A percentile compares a stretch with the other conserved stretches of the same genome.
Conservation (phyloP, 2,888 invertebrate genomes). For the Dasypogon diadema region DNA sequence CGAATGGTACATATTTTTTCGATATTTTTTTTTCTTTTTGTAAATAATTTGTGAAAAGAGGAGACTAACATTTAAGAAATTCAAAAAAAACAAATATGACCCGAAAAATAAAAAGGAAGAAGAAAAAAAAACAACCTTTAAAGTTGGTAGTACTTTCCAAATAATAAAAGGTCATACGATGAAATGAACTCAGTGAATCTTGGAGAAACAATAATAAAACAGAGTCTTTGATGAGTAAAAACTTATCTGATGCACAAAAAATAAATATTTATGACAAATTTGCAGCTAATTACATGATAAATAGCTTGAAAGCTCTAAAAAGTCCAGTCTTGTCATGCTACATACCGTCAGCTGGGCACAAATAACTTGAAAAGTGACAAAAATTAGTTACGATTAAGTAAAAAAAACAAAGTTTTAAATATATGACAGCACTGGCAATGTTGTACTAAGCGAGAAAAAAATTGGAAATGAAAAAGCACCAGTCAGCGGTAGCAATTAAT, state of each 20-base stretch:
- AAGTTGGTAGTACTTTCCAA: not conserved
- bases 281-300: conserved; percentile 47
- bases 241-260: conserved; percentile 15
- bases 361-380: conserved; percentile 18
- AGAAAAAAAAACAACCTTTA: not conserved
- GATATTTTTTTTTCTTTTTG: no score
- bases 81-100: no score
- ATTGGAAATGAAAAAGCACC: conserved; percentile 3
- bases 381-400: no score
- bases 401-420: not conserved
- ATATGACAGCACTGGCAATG: conserved; percentile 14
- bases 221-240: conserved; percentile 17
- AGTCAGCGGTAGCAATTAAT: conserved; percentile 15
- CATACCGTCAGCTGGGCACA: conserved; percentile 38
- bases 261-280: conserved; percentile 28
- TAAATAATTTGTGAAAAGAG: no score
- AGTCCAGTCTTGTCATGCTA: conserved; percentile 47
- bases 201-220: not conserved
- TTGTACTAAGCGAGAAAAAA: conserved; percentile 21
- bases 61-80: no score
- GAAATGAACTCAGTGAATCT: conserved; percentile 14
- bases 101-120: not conserved
- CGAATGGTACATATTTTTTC: no score
- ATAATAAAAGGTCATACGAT: not conserved
- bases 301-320: conserved; percentile 47